These are phyloP conservation scores for Rhynchomys soricoides DNA, from an alignment of 2,113 vertebrate species.

Conservation along the genomic window DNA sequence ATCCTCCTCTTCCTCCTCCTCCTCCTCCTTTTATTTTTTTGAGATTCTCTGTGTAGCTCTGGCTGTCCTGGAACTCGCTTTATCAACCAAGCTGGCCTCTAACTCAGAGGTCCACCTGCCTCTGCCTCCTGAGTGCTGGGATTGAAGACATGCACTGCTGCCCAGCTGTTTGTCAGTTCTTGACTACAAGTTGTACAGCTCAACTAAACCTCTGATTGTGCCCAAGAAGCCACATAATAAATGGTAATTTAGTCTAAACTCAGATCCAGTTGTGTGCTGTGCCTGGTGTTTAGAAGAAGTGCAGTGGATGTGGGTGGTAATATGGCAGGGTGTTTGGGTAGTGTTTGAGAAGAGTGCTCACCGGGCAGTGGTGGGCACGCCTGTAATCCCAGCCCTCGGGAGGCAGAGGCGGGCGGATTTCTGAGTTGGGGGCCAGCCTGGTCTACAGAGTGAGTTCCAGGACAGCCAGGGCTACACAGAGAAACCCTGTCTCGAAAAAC, in stretches of 20 bases:
- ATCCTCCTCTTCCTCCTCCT: neutral
- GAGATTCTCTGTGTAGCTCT: neutral
- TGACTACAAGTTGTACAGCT: neutral
- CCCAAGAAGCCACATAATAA: neutral
- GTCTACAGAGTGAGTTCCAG: too few species aligned
- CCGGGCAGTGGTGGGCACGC: too few species aligned
- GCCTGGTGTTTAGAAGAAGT: neutral
- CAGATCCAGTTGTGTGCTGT: neutral
- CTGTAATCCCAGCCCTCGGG: too few species aligned
- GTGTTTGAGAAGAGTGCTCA: constrained; percentile 35
- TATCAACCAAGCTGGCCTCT: neutral
- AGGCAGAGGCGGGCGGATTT: too few species aligned
- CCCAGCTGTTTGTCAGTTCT: neutral
- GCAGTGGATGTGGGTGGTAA: neutral
- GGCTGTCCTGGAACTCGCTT: neutral
- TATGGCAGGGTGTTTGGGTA: neutral
- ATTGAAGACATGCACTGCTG: neutral
- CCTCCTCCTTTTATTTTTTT: neutral
- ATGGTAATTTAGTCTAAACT: neutral
- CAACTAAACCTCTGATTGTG: neutral
- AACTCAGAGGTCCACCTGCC: neutral
- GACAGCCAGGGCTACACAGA: too few species aligned
- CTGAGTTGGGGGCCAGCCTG: too few species aligned
- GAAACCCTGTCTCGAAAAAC: too few species aligned
- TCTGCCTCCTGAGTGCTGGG: neutral